phyloP scores from a whole-genome alignment of 1,140 invertebrate genomes.

The Papilio aristodemus region DNA sequence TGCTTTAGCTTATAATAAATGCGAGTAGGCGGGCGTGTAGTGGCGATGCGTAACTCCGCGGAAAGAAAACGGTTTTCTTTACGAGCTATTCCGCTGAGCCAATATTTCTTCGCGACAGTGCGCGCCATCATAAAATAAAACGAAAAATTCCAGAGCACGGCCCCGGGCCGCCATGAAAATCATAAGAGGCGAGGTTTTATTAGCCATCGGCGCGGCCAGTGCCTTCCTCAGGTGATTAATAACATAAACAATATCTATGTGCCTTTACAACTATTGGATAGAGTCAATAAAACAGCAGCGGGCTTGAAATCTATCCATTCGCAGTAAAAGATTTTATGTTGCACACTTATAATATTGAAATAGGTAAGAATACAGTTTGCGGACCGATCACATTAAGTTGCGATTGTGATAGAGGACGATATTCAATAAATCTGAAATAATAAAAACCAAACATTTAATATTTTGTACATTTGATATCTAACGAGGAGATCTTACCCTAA shows the following conservation, averaged over 20 bases:
- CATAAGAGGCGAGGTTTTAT: conserved; percentile 78
- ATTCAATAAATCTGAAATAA: too few relatives aligned
- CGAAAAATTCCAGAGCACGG: conserved; percentile 77
- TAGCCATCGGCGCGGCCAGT: conserved; percentile 60
- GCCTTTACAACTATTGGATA: conserved; percentile 33
- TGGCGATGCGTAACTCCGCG: conserved; percentile 69
- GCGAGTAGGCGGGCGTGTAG: conserved; percentile 52
- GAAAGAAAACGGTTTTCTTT: conserved; percentile 76
- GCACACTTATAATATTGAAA: not conserved
- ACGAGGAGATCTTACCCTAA: too few relatives aligned
- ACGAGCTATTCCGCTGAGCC: conserved; percentile 78
- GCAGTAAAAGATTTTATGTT: conserved; percentile 4
- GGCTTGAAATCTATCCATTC: conserved; percentile 13
- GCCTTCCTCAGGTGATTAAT: conserved; percentile 68
- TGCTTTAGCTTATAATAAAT: conserved; percentile 56
- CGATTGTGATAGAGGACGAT: not conserved
- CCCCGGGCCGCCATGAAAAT: conserved; percentile 73
- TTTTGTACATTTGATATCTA: too few relatives aligned
- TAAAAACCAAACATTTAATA: too few relatives aligned
- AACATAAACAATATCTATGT: conserved; percentile 50
- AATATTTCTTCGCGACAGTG: conserved; percentile 79
- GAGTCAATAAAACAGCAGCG: conserved; percentile 8
- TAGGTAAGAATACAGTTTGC: not conserved
- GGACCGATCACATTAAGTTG: not conserved
- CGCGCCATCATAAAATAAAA: conserved; percentile 79